These are phyloP conservation scores for Cecropterus lyciades DNA, from an alignment of 1,140 invertebrate genomes.

Conservation along the genomic window DNA sequence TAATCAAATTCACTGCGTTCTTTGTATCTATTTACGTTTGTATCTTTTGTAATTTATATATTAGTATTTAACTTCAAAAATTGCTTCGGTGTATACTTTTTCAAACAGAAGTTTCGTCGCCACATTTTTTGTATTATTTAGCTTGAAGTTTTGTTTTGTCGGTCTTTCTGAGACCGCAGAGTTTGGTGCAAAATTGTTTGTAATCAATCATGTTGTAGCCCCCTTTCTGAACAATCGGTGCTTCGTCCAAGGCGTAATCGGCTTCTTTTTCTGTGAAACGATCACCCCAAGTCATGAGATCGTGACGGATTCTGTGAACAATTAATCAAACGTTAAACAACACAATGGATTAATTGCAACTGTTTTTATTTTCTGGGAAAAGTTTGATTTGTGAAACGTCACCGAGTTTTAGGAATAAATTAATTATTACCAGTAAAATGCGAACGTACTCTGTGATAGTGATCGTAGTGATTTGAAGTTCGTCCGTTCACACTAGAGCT, in stretches of 20 bases:
- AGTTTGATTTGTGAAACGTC: neutral
- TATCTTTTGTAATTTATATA: too few species aligned
- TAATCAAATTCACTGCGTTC: too few species aligned
- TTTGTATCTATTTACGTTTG: too few species aligned
- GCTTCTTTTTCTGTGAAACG: conserved; percentile 85
- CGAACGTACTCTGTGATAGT: too few species aligned
- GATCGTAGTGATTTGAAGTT: too few species aligned
- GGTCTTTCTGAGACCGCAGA: conserved; percentile 85
- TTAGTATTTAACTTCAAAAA: too few species aligned
- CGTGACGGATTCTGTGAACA: conserved; percentile 84
- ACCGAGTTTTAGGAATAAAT: neutral
- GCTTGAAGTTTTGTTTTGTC: conserved; percentile 51
- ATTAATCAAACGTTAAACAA: conserved; percentile 25
- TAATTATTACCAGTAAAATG: neutral
- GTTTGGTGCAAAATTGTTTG: conserved; percentile 85
- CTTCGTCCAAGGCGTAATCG: conserved; percentile 86
- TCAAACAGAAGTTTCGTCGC: neutral
- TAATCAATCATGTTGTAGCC: conserved; percentile 85
- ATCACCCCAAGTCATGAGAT: conserved; percentile 86
- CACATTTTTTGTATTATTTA: conserved; percentile 18
- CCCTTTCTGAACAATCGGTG: conserved; percentile 83
- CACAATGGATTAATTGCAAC: neutral
- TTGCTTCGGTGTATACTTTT: too few species aligned
- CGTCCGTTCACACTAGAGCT: too few species aligned
- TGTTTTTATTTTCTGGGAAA: conserved; percentile 7